A percentile compares a stretch with the other conserved stretches of the same genome.
phyloP scores from a whole-genome alignment of 2,888 invertebrate species.

The Dryobotodes eremita region DNA sequence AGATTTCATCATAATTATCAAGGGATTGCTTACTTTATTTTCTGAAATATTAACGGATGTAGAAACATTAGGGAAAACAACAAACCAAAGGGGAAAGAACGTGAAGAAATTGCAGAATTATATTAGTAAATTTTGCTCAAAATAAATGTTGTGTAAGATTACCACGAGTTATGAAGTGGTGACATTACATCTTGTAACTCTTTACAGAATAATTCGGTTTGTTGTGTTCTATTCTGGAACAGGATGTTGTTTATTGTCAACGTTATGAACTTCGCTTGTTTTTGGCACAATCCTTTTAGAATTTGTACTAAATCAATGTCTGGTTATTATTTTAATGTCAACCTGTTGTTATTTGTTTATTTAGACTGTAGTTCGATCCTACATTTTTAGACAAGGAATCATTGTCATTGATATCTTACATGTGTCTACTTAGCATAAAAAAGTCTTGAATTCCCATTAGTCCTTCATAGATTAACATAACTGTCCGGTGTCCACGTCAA shows the following conservation, averaged over 20 bases:
- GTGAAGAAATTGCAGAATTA: conserved; percentile 10
- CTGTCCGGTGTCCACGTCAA: background rate
- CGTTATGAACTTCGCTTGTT: background rate
- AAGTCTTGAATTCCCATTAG: background rate
- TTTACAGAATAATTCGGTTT: conserved; percentile 17
- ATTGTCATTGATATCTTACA: background rate
- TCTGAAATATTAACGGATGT: conserved; percentile 5
- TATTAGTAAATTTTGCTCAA: conserved; percentile 23
- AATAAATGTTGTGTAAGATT: conserved; percentile 45
- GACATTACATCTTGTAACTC: conserved; percentile 26
- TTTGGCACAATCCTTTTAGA: background rate
- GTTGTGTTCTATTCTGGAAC: conserved; percentile 24
- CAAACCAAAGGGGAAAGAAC: background rate
- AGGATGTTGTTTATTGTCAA: background rate
- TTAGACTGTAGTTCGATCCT: background rate
- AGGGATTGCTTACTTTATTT: background rate
- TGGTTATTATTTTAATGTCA: background rate
- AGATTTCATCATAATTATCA: too few relatives aligned
- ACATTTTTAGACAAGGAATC: background rate
- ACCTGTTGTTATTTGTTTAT: background rate
- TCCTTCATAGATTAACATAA: background rate
- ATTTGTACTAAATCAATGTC: background rate
- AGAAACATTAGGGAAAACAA: conserved; percentile 27
- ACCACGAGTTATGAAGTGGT: conserved; percentile 20
- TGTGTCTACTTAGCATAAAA: background rate